Base-by-base conservation (phyloP, 2,888 invertebrate species). In the Epicampocera succincta region DNA sequence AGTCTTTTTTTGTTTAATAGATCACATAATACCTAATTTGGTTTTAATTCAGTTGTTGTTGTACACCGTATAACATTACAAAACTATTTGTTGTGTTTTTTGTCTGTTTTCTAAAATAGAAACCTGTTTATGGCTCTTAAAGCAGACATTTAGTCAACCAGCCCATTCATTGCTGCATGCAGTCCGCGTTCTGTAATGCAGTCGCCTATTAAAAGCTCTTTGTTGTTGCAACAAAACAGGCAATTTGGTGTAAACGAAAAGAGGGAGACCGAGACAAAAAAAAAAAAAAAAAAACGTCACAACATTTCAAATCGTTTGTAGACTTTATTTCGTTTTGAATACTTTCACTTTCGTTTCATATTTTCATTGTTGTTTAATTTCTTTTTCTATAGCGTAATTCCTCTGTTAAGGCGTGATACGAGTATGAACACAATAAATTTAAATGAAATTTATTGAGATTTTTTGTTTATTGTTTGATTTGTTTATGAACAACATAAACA, bases 341-440 rank as follows among this genome's bases (percentile, higher is more conserved):
- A 77, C 76, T 81, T 81, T 81, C 80, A 81, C 80, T 81, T 81
- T 81, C 66, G 21, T 73, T 81, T 66, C 17, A 6, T 74, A 46
- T 71, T 66, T 2, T 46, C 66, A 11, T 61, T 63, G 9, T 63
- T 44, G 38, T 48, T 63, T 13, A 19, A 19, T 61, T 44, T 6
- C 6, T 42, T 71, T 40, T 68, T 60, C 50, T 44, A 29, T 48
- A 40, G 33, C 60, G 15, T 65, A 56, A 17, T 38, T 46, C 21
- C 38, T 61, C 46, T 63, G n/a, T 69, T 46, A 42, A 46, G 38
- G 54, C 75, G 54, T 71, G 75, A 17, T 33, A 9, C 33, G 33
- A 33, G 33, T 33, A 33, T 33, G 33, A 33, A 33, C 54, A 42
- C n/a, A 42, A 54, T 17, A 48, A 54, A 80, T 60, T 71, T 40